Evolutionary conservation across 2,797 vertebrate species (phyloP).

Genomic region (Phyllotis vaccarum): DNA sequence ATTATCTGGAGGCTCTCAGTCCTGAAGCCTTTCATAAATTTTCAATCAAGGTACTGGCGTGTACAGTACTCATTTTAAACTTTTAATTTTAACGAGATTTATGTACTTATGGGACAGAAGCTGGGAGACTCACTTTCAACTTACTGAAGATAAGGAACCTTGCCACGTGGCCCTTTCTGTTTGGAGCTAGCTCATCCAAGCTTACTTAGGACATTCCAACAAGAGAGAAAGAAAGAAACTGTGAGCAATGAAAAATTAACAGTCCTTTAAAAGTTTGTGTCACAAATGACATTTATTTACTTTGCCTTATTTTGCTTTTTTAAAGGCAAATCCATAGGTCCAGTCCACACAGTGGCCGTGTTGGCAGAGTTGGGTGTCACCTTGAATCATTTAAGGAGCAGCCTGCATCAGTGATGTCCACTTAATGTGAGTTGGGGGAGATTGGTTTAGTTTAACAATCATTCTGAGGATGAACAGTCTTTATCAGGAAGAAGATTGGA

Average conservation of each 20-base stretch:
- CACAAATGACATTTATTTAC: background rate
- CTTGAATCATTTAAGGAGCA: slow-evolving; percentile 3
- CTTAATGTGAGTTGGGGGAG: background rate
- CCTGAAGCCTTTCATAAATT: background rate
- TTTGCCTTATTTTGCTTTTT: slow-evolving; percentile 1
- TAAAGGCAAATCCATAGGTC: background rate
- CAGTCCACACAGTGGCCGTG: background rate
- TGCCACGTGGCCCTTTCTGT: background rate
- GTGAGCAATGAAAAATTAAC: background rate
- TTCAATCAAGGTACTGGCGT: background rate
- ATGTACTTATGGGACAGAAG: no score
- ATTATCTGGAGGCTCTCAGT: background rate
- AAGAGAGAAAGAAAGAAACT: background rate
- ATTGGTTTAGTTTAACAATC: background rate
- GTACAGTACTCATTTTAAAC: background rate
- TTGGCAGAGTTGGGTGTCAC: background rate
- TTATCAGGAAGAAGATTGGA: background rate
- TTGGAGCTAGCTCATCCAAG: background rate
- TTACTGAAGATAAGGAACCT: background rate
- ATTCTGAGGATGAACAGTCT: background rate
- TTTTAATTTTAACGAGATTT: background rate
- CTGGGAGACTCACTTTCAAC: background rate
- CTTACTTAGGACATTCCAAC: background rate
- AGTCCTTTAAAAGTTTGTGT: background rate
- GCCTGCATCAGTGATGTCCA: background rate